phyloP scores from a whole-genome alignment of 2,888 invertebrate species.

The Lasioglossum lativentre region DNA sequence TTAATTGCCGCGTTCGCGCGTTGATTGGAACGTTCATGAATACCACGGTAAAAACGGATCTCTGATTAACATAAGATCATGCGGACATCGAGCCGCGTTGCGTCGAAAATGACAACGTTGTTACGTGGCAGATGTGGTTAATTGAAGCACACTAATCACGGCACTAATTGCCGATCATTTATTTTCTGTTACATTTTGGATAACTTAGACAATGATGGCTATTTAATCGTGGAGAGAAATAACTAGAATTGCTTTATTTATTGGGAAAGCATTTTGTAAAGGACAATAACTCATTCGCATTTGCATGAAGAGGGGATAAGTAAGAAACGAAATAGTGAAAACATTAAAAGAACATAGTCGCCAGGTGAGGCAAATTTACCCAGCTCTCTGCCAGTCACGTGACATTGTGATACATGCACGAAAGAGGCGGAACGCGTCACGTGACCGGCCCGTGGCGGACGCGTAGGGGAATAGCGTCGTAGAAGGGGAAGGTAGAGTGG shows the following conservation, averaged over 20 bases:
- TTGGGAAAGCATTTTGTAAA: neutral
- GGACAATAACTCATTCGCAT: neutral
- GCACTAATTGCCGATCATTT: neutral
- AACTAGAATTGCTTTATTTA: neutral
- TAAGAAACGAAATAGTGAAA: no score
- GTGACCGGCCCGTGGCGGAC: no score
- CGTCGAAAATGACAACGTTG: neutral
- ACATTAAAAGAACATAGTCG: no score
- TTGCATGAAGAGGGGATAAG: no score
- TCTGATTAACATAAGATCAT: conserved; percentile 39
- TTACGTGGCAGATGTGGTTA: neutral
- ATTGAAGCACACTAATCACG: neutral
- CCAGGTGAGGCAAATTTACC: no score
- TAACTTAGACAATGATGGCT: neutral
- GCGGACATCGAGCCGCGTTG: neutral
- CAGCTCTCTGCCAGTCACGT: no score
- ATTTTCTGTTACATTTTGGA: neutral
- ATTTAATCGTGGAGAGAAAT: neutral
- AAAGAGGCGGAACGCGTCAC: no score
- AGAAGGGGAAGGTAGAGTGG: no score
- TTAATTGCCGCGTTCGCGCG: conserved; percentile 6
- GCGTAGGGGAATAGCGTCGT: no score
- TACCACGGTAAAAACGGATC: conserved; percentile 5
- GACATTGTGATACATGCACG: no score
- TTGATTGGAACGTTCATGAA: conserved; percentile 25